Base-by-base conservation (phyloP, 2,113 vertebrate species). In the Saimiri boliviensis region DNA sequence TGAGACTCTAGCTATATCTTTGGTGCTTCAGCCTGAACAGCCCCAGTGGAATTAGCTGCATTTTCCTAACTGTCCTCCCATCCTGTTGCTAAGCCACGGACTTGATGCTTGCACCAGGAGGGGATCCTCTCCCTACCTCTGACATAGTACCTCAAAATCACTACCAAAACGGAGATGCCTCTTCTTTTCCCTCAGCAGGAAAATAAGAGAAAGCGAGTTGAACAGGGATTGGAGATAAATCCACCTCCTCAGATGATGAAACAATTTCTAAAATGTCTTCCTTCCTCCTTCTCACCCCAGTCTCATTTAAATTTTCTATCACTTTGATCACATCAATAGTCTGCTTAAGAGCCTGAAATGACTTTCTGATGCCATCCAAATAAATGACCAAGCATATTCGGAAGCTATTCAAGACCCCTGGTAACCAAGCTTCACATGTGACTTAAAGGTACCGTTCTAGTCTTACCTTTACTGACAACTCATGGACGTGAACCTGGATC, bases 241-340 rank as follows among this genome's bases (percentile, higher is more conserved):
- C 49, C 30, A 68, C 13, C 21, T 89, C 70, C 93, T 42, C 47
- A 86, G 85, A 56, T 13, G 63, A 83, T 70, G 25, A 76, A 90
- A 70, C 12, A 35, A 71, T n/a, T 80, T 90, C 52, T 86, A 80
- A 63, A 88, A 54, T 30, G 16, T 83, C 68, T 96, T 63, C 17
- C 13, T 96, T 52, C 25, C 25, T 93, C 42, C 30, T 77, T 35
- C 91, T 91, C 19, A 47, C n/a, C 1, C 20, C 10, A 35, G 27
- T 23, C 49, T 71, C 54, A 87, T 40, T 96, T 73, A 73, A 76
- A 93, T 93, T 95, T 87, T n/a, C 77, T 71, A 27, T 6, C 45
- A 10, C n/a, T 87, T 83, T 79, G 60, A 83, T 90, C 7, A 84
- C 35, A 45, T 66, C 35, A 25, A 47, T 66, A 63, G 58, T 74